Percentiles rank a stretch among this genome's conserved stretches.
These are phyloP conservation scores for Condylostylus longicornis DNA, from an alignment of 1,140 invertebrate species.

Conservation along the genomic window DNA sequence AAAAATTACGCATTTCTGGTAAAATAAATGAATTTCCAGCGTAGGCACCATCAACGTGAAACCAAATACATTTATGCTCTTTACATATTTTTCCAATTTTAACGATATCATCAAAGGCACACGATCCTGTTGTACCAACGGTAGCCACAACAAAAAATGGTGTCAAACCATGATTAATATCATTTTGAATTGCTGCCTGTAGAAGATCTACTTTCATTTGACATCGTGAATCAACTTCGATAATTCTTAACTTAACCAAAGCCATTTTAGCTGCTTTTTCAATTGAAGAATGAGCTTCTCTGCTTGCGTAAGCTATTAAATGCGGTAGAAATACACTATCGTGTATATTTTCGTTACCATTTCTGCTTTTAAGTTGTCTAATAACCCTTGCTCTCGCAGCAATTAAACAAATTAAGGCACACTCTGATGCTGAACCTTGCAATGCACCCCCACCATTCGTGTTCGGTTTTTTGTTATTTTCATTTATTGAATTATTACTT, in stretches of 20 bases:
- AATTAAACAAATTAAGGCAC: constrained; percentile 67
- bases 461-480: too few species aligned
- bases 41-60: constrained; percentile 68
- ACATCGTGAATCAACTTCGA: constrained; percentile 74
- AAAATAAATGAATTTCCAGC: constrained; percentile 73
- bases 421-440: constrained; percentile 70
- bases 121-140: constrained; percentile 67
- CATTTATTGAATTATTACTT: too few species aligned
- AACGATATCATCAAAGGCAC: constrained; percentile 64
- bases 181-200: constrained; percentile 53
- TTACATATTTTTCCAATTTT: constrained; percentile 70
- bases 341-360: constrained; percentile 24
- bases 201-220: constrained; percentile 60
- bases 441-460: constrained; percentile 64
- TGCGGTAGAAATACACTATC: constrained; percentile 65
- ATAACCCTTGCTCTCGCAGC: constrained; percentile 64
- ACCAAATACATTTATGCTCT: constrained; percentile 46
- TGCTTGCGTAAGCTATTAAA: constrained; percentile 67
- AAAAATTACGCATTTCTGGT: constrained; percentile 59
- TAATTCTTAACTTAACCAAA: constrained; percentile 70
- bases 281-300: constrained; percentile 81
- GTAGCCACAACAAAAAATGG: constrained; percentile 76
- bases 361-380: constrained; percentile 39
- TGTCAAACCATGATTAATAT: constrained; percentile 58
- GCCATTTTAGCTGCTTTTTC: constrained; percentile 90